These are phyloP conservation scores for Tachysurus vachellii DNA, from an alignment of 2,113 vertebrate genomes.

Conservation along the genomic window DNA sequence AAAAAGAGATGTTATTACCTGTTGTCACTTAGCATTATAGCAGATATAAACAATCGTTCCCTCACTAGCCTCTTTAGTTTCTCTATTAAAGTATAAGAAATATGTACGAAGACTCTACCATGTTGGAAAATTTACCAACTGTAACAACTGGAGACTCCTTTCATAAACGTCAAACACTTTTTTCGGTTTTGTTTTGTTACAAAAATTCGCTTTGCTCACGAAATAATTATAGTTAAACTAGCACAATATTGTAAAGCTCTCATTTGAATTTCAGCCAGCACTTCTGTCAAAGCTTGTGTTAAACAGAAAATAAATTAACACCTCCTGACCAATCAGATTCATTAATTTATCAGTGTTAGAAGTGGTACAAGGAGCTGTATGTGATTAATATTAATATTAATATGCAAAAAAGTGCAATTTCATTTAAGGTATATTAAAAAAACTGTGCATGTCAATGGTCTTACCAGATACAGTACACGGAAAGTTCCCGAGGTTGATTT, in stretches of 20 bases:
- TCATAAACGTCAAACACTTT: background rate
- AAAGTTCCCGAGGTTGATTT: slow-evolving; percentile 46
- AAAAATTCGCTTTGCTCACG: too few relatives aligned
- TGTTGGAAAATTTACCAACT: background rate
- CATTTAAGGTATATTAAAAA: background rate
- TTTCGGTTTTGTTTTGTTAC: background rate
- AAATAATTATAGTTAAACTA: background rate
- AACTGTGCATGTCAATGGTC: background rate
- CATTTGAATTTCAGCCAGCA: background rate
- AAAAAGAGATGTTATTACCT: background rate
- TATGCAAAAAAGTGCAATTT: background rate
- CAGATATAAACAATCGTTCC: background rate
- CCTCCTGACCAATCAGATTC: background rate
- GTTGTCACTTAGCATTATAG: background rate
- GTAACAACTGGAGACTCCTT: background rate
- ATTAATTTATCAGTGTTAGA: too few relatives aligned
- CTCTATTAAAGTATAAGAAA: background rate
- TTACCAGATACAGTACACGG: slow-evolving; percentile 56
- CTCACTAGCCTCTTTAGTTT: background rate
- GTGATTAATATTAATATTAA: background rate
- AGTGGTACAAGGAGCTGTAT: background rate
- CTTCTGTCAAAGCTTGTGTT: background rate
- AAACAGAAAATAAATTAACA: background rate
- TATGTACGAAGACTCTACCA: background rate
- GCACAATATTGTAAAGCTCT: background rate